Evolutionary conservation across 2,888 invertebrate species (phyloP).

Genomic region (Leistus spinibarbis): DNA sequence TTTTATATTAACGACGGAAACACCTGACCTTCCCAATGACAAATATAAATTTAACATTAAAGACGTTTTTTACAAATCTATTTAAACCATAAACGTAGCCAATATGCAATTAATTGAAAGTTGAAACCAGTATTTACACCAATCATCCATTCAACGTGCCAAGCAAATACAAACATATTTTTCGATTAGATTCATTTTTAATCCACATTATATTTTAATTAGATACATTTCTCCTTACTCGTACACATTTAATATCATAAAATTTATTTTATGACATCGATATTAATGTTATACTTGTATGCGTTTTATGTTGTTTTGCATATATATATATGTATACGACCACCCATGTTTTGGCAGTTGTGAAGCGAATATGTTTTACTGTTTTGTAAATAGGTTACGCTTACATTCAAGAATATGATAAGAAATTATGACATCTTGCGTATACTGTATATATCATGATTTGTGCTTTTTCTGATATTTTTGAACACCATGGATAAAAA

Average conservation of each 20-base stretch:
- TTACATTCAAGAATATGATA: not conserved
- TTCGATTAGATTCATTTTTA: not conserved
- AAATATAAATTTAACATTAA: not conserved
- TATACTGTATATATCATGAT: not conserved
- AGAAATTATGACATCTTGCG: not conserved
- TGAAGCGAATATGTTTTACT: not conserved
- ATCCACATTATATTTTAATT: conserved; percentile 11
- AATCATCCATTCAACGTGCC: not conserved
- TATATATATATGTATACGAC: not conserved
- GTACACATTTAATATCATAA: conserved; percentile 9
- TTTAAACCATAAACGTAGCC: not conserved
- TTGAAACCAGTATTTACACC: not conserved
- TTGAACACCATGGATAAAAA: not conserved
- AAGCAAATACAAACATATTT: not conserved
- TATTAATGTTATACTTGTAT: not conserved
- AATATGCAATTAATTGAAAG: not conserved
- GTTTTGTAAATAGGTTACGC: conserved; percentile 8
- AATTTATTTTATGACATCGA: conserved; percentile 19
- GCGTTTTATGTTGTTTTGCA: not conserved
- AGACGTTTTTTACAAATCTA: not conserved
- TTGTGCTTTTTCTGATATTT: not conserved
- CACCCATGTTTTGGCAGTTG: conserved; percentile 1
- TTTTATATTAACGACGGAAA: not conserved
- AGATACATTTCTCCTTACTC: conserved; percentile 10
- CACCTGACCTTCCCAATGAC: not conserved